Base-by-base conservation (phyloP, 2,797 vertebrate species). In the Scarus forsteni region DNA sequence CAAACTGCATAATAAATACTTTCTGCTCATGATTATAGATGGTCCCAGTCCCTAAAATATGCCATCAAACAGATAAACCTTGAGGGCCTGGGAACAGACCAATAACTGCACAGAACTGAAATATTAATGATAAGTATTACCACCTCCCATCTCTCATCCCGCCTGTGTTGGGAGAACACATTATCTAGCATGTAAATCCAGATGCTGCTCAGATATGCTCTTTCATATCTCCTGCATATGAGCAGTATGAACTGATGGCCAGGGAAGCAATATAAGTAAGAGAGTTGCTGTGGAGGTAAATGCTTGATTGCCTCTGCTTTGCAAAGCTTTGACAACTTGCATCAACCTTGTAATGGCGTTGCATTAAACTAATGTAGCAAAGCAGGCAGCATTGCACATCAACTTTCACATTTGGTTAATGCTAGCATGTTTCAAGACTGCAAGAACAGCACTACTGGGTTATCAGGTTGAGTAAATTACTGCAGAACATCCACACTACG, bases 61-160 rank as follows among this genome's bases (percentile, higher is more conserved):
- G 52, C 66, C 62, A 81, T 80, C 78, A 63, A 53, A 64, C 61
- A 86, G 73, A 87, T 57, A 76, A 79, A 82, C 60, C 77, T 58
- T 34, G 60, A 64, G 43, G 63, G 69, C 58, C 60, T 49, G 40
- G 44, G 54, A 59, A 1, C 18, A 60, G 56, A 56, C 64, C 50
- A 60, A 80, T 84, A 75, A 80, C 77, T 54, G 70, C 60, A 39
- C 44, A 46, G 58, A 54, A 60, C 55, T 89, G 67, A 83, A 89
- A 81, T 87, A 84, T 88, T 80, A 86, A 85, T 63, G 66, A 79
- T 54, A 66, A 75, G 69, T 70, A 62, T 61, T 80, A 77, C 68
- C 27, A 59, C 70, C 56, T 76, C 63, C 73, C 70, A 58, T 72
- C 65, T 77, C 65, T 69, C 49, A 65, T 65, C 62, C 61, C 55